Evolutionary conservation across 2,113 vertebrate genomes (phyloP), one percentile per base, ranked within the genome.

Genomic region (Xyrauchen texanus): DNA sequence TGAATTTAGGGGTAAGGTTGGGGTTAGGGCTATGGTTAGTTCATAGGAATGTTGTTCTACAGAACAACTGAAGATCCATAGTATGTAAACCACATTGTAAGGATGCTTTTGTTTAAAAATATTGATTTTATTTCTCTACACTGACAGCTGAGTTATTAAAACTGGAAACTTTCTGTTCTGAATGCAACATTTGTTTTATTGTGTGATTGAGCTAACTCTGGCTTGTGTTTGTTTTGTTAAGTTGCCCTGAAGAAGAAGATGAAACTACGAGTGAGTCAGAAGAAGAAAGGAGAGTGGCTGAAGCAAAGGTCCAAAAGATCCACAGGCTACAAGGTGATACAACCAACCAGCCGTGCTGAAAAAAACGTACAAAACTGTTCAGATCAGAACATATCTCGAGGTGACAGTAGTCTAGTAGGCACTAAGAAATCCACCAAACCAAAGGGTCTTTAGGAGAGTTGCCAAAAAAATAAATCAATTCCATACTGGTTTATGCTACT

Each of bases 181-280:
- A 49, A 57, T 9, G 6, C 21, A 34, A 34, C 21, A 34, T 34
- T 34, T 34, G 21, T 1, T 34, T 6, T 65, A 10, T 15, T 77
- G 45, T 69, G 62, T 55, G 2, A 64, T 7, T 75, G 10, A 34
- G 7, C 44, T n/a, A 13, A 0, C 67, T 34, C 21, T n/a, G 15
- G 16, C 11, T 9, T 71, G 8, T 44, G 10, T 58, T 66, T 21
- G 47, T 0, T 47, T 61, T 52, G 9, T 8, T 53, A 88, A 98
- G 96, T 82, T 99, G 95, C 84, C 96, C 96, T 11, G 95, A 97
- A 85, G 95, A 95, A 76, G 93, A 96, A 82, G 95, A 95, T 77
- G 93, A 94, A 21, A 93, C 91, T 86, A 90, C 89, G 2, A 95
- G 86, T 57, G 95, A 97, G 83, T 96, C 94, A 0, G 96, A 98